phyloP scores from a whole-genome alignment of 2,797 vertebrate genomes.

The Oreochromis grahami region DNA sequence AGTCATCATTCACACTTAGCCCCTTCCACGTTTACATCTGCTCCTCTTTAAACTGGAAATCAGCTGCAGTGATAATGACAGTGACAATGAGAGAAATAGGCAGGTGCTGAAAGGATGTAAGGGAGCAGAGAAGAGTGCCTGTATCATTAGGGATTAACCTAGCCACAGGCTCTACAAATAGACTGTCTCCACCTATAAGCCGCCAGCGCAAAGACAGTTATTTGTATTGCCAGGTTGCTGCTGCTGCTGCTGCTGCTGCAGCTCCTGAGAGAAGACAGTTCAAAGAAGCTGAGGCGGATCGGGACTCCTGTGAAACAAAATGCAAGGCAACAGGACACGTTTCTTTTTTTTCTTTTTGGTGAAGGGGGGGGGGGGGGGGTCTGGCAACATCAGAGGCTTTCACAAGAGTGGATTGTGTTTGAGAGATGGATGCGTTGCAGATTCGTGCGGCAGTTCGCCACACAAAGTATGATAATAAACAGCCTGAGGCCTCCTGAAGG shows the following conservation, averaged over 20 bases:
- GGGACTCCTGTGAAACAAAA: conserved; percentile 51
- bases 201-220: conserved; percentile 61
- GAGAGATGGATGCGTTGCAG: not conserved
- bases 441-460: not conserved
- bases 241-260: conserved; percentile 58
- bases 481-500: not conserved
- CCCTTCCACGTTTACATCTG: conserved; percentile 17
- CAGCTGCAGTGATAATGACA: conserved; percentile 45
- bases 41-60: conserved; percentile 26
- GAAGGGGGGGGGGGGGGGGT: accelerated
- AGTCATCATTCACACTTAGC: conserved; percentile 14
- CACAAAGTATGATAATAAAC: not conserved
- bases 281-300: conserved; percentile 42
- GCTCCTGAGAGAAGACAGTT: conserved; percentile 52
- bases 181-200: conserved; percentile 75
- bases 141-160: conserved; percentile 78
- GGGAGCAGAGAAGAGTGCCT: conserved; percentile 51
- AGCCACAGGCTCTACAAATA: conserved; percentile 76
- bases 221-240: conserved; percentile 69
- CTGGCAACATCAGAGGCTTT: conserved; percentile 32
- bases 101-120: conserved; percentile 55
- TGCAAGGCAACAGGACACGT: conserved; percentile 46
- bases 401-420: not conserved
- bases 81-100: conserved; percentile 49
- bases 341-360: not conserved